These are phyloP conservation scores for Epizoanthus stellaris DNA, from an alignment of 92 coral and sea anemone species.

Conservation along the genomic window DNA sequence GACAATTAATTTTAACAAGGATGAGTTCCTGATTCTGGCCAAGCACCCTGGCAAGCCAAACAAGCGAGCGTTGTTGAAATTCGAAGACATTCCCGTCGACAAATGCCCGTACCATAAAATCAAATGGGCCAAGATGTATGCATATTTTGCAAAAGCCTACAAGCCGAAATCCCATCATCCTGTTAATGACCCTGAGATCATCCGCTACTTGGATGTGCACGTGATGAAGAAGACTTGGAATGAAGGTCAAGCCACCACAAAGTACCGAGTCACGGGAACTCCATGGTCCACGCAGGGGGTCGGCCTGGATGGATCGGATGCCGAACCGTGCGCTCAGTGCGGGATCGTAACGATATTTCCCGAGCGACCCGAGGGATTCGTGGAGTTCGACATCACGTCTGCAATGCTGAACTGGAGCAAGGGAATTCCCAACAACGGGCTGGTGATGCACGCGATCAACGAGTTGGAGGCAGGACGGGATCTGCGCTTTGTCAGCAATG, in stretches of 20 bases:
- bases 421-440: constrained; percentile 70
- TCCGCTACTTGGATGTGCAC: constrained; percentile 62
- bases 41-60: constrained; percentile 68
- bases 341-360: constrained; percentile 64
- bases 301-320: constrained; percentile 54
- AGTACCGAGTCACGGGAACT: constrained; percentile 25
- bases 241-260: constrained; percentile 71
- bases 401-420: constrained; percentile 67
- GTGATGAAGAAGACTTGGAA: constrained; percentile 69
- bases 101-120: constrained; percentile 43
- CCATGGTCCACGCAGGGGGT: constrained; percentile 53
- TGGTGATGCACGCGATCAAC: constrained; percentile 62
- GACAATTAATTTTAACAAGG: constrained; percentile 47
- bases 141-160: constrained; percentile 67
- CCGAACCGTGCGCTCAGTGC: constrained; percentile 38
- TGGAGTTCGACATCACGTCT: constrained; percentile 74
- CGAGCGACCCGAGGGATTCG: constrained; percentile 68
- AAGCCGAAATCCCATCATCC: constrained; percentile 52
- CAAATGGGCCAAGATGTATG: constrained; percentile 67
- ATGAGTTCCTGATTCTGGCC: constrained; percentile 60
- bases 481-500: constrained; percentile 71
- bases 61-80: constrained; percentile 68
- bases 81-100: constrained; percentile 56
- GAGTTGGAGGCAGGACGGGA: constrained; percentile 59
- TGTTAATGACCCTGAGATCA: constrained; percentile 45